Evolutionary conservation across 2,113 vertebrate species (phyloP), one percentile per base, ranked within the genome.

Genomic region (Mystacornis crossleyi): DNA sequence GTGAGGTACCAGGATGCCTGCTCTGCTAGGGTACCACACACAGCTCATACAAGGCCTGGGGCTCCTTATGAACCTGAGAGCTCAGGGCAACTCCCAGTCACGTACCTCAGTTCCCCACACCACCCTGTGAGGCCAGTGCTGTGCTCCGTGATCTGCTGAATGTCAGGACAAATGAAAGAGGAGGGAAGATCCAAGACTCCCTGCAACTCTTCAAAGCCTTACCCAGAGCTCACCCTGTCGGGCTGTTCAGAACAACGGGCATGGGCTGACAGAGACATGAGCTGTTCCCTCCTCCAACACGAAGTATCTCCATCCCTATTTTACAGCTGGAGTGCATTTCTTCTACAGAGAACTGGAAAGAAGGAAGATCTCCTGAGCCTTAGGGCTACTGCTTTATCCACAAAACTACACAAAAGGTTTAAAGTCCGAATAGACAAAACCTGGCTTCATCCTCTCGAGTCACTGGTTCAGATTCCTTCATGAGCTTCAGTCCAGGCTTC

Each of bases 341-440:
- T 65, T 48, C 29, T 38, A 6, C 12, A 31, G 36, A 65, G 66
- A 36, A 66, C 92, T 89, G 94, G 86, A 78, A 92, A 88, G 86
- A 92, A 81, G 54, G 47, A 90, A 73, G 62, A 17, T 72, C 50
- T 45, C 58, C 55, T 10, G 50, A 89, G 72, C 86, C 91, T 66
- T 6, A 42, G 47, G 85, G 83, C 77, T 83, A 73, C 82, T 31
- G 43, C 47, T 89, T 78, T 62, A 89, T 73, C 72, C 64, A 62
- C 55, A 90, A 92, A 93, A 89, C 34, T 80, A 92, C 54, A 92
- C 19, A 55, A 66, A 77, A 95, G 23, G 48, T 77, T 93, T 85
- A 1, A 73, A 86, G 40, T 21, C 15, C 64, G 83, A 54, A 54
- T 0, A 54, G 93, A 83, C 21, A 48, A 72, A 90, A 82, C 6